These are phyloP conservation scores for Dryas iulia DNA, from an alignment of 1,140 invertebrate genomes.

Conservation along the genomic window DNA sequence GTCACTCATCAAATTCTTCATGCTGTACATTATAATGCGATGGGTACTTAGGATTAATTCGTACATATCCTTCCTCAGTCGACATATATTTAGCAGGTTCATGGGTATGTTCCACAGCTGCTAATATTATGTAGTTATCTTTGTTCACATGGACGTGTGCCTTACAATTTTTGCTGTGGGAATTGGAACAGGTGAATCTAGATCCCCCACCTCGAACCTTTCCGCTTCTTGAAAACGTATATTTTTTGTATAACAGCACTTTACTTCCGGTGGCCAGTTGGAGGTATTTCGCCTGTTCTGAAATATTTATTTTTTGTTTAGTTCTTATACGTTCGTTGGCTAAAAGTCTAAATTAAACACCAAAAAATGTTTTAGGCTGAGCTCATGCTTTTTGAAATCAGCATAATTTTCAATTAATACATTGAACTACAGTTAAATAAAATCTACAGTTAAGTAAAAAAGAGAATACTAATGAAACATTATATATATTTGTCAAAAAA, in stretches of 20 bases:
- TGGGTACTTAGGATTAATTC: slow-evolving; percentile 29
- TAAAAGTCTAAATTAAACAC: not conserved
- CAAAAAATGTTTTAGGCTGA: not conserved
- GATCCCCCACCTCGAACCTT: slow-evolving; percentile 32
- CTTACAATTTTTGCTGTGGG: slow-evolving; percentile 35
- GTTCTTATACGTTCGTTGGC: not conserved
- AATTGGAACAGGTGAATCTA: slow-evolving; percentile 34
- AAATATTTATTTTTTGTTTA: slow-evolving; percentile 3
- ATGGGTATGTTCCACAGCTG: slow-evolving; percentile 36
- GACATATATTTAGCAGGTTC: slow-evolving; percentile 33
- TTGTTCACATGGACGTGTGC: slow-evolving; percentile 34
- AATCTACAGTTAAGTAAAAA: too few species aligned
- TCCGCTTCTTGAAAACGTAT: slow-evolving; percentile 37
- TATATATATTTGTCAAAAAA: too few species aligned
- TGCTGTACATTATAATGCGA: slow-evolving; percentile 31
- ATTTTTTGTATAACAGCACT: slow-evolving; percentile 40
- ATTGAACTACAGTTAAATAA: too few species aligned
- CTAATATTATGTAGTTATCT: slow-evolving; percentile 32
- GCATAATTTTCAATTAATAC: too few species aligned
- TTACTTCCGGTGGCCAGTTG: slow-evolving; percentile 34
- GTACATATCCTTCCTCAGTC: slow-evolving; percentile 33
- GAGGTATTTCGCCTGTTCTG: slow-evolving; percentile 39
- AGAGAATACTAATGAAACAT: too few species aligned
- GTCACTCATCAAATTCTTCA: slow-evolving; percentile 26
- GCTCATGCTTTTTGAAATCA: not conserved